A percentile compares a stretch with the other conserved stretches of the same genome.
phyloP scores from a whole-genome alignment of 1,140 invertebrate genomes.

The Coptotermes formosanus region DNA sequence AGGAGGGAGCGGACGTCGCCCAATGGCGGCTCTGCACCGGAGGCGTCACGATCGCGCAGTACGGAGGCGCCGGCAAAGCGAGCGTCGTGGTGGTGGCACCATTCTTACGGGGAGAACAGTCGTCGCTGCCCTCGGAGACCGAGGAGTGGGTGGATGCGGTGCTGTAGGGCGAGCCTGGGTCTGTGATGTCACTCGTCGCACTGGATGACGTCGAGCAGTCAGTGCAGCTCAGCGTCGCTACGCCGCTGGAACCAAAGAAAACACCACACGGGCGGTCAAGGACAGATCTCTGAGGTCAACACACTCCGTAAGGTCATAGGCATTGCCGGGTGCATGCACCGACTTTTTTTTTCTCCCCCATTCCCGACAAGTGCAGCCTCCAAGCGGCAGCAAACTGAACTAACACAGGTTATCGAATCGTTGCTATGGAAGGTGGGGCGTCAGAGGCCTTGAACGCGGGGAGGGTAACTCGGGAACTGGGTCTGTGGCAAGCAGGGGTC shows the following conservation, averaged over 20 bases:
- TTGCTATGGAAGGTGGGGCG: not conserved
- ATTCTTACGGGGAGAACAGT: conserved; percentile 35
- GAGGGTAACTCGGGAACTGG: conserved; percentile 23
- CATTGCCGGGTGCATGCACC: conserved; percentile 9
- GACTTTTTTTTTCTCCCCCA: not conserved
- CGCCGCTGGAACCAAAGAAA: conserved; percentile 60
- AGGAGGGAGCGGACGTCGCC: conserved; percentile 6
- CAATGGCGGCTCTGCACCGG: not conserved
- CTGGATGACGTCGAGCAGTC: conserved; percentile 42
- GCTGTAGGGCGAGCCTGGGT: conserved; percentile 77
- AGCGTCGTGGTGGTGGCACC: not conserved
- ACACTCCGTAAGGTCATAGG: conserved; percentile 23
- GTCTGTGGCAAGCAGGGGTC: not conserved
- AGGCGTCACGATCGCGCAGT: not conserved
- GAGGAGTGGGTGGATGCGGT: conserved; percentile 45
- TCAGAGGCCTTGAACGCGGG: conserved; percentile 28
- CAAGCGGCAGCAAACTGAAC: conserved; percentile 22
- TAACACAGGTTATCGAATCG: conserved; percentile 25
- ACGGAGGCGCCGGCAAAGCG: not conserved
- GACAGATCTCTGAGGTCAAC: not conserved
- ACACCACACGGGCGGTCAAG: conserved; percentile 26
- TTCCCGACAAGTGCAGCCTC: not conserved
- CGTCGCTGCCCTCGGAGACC: conserved; percentile 44
- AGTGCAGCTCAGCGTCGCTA: conserved; percentile 62
- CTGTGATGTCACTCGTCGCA: conserved; percentile 71